Evolutionary conservation across 2,797 vertebrate genomes (phyloP).

Genomic region (Coendou prehensilis): DNA sequence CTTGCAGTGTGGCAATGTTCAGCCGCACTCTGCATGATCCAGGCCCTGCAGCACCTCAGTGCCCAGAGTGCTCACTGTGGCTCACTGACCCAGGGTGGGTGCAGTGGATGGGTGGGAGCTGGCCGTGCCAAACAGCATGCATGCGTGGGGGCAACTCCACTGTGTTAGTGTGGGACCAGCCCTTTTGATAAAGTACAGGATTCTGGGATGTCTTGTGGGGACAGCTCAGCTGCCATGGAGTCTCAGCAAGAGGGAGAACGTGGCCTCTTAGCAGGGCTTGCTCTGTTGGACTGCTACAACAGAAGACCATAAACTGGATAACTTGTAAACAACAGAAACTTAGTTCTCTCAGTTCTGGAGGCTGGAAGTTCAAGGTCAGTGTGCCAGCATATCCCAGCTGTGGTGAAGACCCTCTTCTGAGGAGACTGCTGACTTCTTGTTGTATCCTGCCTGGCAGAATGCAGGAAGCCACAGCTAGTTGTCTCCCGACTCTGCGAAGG

Average conservation of each 20-base stretch:
- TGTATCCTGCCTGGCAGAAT: not conserved
- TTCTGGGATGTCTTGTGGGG: not conserved
- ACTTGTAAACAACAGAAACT: not conserved
- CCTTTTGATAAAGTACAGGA: not conserved
- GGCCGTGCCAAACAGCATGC: not conserved
- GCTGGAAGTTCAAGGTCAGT: not conserved
- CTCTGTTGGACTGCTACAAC: not conserved
- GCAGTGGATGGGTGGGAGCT: not conserved
- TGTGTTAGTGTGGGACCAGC: not conserved
- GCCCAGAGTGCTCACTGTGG: not conserved
- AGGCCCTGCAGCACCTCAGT: not conserved
- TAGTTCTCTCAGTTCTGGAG: not conserved
- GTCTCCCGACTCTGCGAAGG: not conserved
- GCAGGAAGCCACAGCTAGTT: not conserved
- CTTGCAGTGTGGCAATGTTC: not conserved
- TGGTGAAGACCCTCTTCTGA: not conserved
- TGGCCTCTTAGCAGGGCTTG: not conserved
- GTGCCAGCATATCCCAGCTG: not conserved
- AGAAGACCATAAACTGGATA: not conserved
- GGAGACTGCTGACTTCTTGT: not conserved
- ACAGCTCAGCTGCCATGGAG: not conserved
- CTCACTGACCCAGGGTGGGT: no score
- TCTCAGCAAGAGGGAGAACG: not conserved
- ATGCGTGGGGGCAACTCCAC: accelerated
- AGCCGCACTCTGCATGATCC: accelerated